These are phyloP conservation scores for Xiphias gladius DNA, from an alignment of 2,113 vertebrate species.

Conservation along the genomic window DNA sequence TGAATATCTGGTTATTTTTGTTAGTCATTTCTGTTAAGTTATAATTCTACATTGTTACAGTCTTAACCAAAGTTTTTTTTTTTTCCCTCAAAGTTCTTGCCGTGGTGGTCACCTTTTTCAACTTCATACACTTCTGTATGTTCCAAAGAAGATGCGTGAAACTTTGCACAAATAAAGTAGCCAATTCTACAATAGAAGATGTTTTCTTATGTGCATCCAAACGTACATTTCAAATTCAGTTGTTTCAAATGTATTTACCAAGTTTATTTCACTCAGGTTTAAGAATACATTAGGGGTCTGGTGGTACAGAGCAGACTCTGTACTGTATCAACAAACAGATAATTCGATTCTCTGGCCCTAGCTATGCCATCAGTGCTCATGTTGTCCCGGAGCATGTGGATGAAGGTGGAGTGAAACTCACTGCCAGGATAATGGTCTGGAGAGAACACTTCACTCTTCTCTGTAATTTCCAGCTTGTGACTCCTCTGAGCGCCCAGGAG, in stretches of 20 bases:
- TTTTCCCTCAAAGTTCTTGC: constrained; percentile 48
- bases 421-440: constrained; percentile 80
- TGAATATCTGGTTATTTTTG: constrained; percentile 63
- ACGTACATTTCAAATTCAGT: neutral
- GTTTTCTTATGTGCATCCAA: constrained; percentile 9
- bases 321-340: constrained; percentile 81
- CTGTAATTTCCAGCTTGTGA: constrained; percentile 85
- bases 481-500: constrained; percentile 86
- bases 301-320: constrained; percentile 87
- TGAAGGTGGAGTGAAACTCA: constrained; percentile 92
- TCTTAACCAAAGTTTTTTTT: constrained; percentile 50
- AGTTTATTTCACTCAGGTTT: constrained; percentile 24
- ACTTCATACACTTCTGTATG: constrained; percentile 79
- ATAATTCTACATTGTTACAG: constrained; percentile 52
- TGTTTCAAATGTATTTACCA: neutral
- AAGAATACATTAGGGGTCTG: constrained; percentile 87
- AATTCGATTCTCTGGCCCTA: constrained; percentile 56
- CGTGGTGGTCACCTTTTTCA: constrained; percentile 77
- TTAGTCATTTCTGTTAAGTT: constrained; percentile 49
- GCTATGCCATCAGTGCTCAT: constrained; percentile 77
- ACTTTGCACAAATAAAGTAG: constrained; percentile 86
- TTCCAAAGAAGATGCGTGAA: constrained; percentile 75
- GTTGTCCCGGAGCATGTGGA: constrained; percentile 89
- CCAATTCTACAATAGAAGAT: constrained; percentile 53
- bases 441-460: constrained; percentile 85